Evolutionary conservation across 2,888 invertebrate species (phyloP).

Genomic region (Agrochola litura): DNA sequence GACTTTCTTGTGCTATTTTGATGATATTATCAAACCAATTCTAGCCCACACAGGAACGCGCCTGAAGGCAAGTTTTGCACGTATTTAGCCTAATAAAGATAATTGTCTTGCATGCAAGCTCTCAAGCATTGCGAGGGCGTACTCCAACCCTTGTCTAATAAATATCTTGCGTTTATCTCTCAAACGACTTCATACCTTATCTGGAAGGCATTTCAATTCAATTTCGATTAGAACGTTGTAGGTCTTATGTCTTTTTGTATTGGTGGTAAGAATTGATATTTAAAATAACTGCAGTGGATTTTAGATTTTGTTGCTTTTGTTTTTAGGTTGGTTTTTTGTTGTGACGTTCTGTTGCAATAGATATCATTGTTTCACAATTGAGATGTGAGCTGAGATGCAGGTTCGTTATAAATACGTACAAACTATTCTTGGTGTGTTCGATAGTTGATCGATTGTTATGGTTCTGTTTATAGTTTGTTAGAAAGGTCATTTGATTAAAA

Average conservation of each 20-base stretch:
- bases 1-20: background rate
- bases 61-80: conserved; percentile 73
- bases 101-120: conserved; percentile 71
- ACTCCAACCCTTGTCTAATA: conserved; percentile 79
- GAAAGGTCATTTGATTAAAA: background rate
- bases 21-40: conserved; percentile 25
- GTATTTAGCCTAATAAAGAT: conserved; percentile 80
- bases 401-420: conserved; percentile 73
- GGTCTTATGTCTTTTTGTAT: conserved; percentile 28
- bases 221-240: conserved; percentile 26
- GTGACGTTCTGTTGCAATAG: conserved; percentile 66
- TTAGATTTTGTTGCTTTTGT: conserved; percentile 49
- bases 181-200: conserved; percentile 68
- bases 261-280: conserved; percentile 28
- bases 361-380: conserved; percentile 86
- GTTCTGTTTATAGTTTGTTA: conserved; percentile 20
- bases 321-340: conserved; percentile 68
- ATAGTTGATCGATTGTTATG: conserved; percentile 61
- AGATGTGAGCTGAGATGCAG: conserved; percentile 82
- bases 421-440: conserved; percentile 74
- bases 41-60: conserved; percentile 29
- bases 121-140: conserved; percentile 79
- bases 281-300: conserved; percentile 54
- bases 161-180: conserved; percentile 70
- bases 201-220: conserved; percentile 7